Conservation (phyloP, 2,113 vertebrate genomes). For the Aplodontia rufa region DNA sequence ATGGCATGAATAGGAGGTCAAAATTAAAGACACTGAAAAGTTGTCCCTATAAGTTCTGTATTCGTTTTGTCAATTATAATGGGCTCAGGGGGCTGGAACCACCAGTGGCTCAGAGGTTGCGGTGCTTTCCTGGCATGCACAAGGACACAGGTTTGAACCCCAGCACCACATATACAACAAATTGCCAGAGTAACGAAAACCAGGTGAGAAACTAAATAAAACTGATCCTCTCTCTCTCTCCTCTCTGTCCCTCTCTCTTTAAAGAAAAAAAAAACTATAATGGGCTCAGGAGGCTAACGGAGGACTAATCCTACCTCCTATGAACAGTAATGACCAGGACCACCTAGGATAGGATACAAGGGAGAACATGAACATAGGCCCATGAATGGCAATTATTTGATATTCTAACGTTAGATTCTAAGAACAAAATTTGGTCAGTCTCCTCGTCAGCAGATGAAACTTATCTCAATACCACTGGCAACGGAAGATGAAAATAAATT, state of each 20-base stretch:
- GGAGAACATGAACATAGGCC: neutral
- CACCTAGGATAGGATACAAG: neutral
- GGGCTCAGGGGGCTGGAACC: neutral
- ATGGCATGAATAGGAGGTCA: neutral
- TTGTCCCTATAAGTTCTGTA: neutral
- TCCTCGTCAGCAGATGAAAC: neutral
- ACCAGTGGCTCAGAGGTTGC: too few species aligned
- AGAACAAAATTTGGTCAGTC: neutral
- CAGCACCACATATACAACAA: too few species aligned
- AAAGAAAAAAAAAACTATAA: too few species aligned
- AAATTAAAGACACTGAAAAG: neutral
- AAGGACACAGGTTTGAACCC: too few species aligned
- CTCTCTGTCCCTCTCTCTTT: too few species aligned
- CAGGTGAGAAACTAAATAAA: too few species aligned
- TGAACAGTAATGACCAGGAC: neutral
- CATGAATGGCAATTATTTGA: neutral
- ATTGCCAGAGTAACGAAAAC: too few species aligned
- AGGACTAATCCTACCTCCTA: neutral
- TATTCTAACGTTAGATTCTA: neutral
- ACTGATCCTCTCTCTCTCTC: too few species aligned
- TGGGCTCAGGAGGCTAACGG: neutral
- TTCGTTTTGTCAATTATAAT: neutral
- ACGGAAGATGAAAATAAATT: constrained; percentile 27
- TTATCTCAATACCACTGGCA: neutral
- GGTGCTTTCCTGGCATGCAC: too few species aligned